phyloP scores from a whole-genome alignment of 2,113 vertebrate genomes.

The Saguinus midas region DNA sequence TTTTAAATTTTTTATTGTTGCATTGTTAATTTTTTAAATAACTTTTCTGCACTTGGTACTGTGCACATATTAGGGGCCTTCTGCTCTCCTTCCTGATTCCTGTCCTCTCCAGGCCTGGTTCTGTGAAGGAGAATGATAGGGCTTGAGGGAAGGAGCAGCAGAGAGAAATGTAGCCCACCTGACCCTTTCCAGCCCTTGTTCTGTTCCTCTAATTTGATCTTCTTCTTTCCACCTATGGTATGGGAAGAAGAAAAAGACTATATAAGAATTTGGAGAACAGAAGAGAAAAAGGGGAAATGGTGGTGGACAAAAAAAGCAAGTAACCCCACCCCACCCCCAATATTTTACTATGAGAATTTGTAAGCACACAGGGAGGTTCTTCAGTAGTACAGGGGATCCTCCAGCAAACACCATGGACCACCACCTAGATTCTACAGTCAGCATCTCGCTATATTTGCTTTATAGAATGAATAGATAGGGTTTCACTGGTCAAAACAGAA shows the following conservation, averaged over 20 bases:
- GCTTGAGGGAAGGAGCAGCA: neutral
- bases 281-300: neutral
- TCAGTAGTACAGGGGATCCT: neutral
- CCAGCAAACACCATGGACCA: neutral
- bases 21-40: neutral
- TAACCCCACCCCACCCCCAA: neutral
- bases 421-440: neutral
- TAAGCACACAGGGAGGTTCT: neutral
- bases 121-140: neutral
- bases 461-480: neutral
- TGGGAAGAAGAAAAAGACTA: neutral
- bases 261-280: neutral
- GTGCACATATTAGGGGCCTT: neutral
- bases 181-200: too few species aligned
- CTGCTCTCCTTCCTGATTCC: neutral
- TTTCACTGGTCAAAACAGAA: neutral
- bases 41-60: neutral
- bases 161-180: neutral
- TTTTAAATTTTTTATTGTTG: neutral
- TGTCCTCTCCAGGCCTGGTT: neutral
- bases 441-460: neutral
- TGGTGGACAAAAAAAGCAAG: neutral
- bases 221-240: neutral
- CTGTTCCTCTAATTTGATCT: neutral
- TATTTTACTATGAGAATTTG: neutral